Evolutionary conservation across 2,888 invertebrate species (phyloP), one percentile per base, ranked within the genome.

Genomic region (Troides oblongomaculatus): DNA sequence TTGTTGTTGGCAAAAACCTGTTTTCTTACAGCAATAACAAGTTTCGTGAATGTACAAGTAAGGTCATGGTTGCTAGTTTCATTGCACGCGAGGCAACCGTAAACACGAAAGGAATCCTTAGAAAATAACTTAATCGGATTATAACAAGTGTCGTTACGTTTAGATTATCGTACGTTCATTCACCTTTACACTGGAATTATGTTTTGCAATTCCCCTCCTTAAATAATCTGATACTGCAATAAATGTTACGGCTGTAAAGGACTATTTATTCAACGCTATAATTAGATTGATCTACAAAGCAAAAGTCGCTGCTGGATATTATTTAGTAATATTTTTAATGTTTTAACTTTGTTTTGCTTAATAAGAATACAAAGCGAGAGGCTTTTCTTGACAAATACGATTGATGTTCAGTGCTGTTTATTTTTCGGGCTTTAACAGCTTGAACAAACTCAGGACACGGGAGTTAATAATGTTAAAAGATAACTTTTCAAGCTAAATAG

Each of bases 51-150:
- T 61, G 61, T 53, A 61, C 30, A 61, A 53, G 66, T 39, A 66
- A 61, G 66, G 66, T 66, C 61, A 61, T 21, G 61, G 61, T 36
- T 53, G 39, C 53, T 60, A 39, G 53, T 53, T 60, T 30, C 61
- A n/a, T 53, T 46, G 53, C 66, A 61, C 61, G 66, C 66, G 50
- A 61, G 66, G 23, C n/a, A 23, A 12, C 18, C 21, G 12, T n/a
- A 61, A 36, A 50, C 66, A 66, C 50, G 53, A 66, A 60, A 53
- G 14, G 66, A 66, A 61, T 61, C 60, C 60, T 64, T 64, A 61
- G n/a, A 56, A 36, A 53, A 61, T n/a, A 4, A 53, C 21, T 43
- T 66, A 66, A 66, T 66, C 36, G 36, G 61, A 53, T 61, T 59
- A 30, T 30, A 14, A 59, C 30, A 17, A n/a, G 23, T 25, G 30